phyloP scores from a whole-genome alignment of 2,113 vertebrate genomes.

The Lophius piscatorius region DNA sequence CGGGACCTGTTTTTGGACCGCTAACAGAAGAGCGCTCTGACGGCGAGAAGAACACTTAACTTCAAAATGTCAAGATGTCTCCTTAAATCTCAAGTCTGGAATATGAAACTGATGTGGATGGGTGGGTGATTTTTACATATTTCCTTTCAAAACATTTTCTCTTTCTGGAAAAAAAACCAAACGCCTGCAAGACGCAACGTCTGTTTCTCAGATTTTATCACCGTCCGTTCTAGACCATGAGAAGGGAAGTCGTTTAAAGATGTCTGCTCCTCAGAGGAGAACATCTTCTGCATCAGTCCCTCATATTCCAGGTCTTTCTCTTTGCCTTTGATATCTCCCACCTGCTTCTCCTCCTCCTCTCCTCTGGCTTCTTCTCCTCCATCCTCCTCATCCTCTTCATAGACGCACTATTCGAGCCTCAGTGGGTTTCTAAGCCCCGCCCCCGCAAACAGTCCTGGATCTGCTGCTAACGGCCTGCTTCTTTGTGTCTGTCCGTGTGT shows the following conservation, averaged over 20 bases:
- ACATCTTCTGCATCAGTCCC: constrained; percentile 29
- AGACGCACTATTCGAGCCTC: constrained; percentile 36
- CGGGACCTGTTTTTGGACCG: no score
- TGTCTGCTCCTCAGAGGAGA: constrained; percentile 54
- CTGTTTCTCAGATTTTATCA: constrained; percentile 22
- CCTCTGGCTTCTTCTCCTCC: constrained; percentile 7
- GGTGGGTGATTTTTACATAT: background rate
- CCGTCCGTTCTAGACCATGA: constrained; percentile 3
- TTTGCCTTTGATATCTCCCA: constrained; percentile 53
- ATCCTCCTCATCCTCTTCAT: constrained; percentile 3
- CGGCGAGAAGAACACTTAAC: constrained; percentile 31
- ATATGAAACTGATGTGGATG: constrained; percentile 53
- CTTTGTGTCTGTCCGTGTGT: constrained; percentile 28
- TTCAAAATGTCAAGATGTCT: constrained; percentile 58
- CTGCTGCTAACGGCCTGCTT: constrained; percentile 50
- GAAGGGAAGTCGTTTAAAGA: constrained; percentile 47
- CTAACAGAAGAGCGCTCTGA: no score
- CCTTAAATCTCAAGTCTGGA: constrained; percentile 48
- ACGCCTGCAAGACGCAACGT: constrained; percentile 8
- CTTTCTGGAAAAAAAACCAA: no score
- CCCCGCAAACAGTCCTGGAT: constrained; percentile 8
- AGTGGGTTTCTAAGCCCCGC: constrained; percentile 28
- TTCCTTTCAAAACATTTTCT: no score
- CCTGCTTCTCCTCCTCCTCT: constrained; percentile 33
- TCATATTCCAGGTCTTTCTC: constrained; percentile 58